Evolutionary conservation across 2,113 vertebrate genomes (phyloP), one percentile per base, ranked within the genome.

Genomic region (Toxotes jaculatrix): DNA sequence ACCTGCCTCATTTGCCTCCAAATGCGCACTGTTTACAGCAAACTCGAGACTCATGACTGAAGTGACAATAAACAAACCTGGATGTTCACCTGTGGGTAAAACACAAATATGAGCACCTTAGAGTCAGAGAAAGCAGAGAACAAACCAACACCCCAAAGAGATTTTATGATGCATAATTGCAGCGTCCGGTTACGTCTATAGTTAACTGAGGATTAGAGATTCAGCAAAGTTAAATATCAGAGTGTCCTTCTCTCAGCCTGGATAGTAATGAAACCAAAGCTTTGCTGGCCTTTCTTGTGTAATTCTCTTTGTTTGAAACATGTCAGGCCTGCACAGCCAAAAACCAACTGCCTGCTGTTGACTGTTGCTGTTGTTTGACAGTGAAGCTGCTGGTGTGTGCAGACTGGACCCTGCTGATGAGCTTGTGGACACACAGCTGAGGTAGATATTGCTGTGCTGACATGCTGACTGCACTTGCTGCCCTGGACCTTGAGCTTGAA

Each of bases 401-500:
- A 32, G 62, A 27, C 11, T 0, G 12, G 53, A 42, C 61, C 45
- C 42, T 17, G 74, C 74, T 77, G 77, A 62, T 63, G 76, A 74
- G 80, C 51, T 42, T 10, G 80, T 62, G 55, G 55, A 64, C 67
- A 23, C 69, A 31, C 68, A 45, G 38, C 59, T 16, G 31, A 67
- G 53, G 36, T 23, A 13, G 63, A 49, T 19, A 38, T 59, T 34
- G 75, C 65, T 23, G 60, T 74, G 70, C 59, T 60, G 80, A 62
- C 80, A 47, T n/a, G 73, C 81, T 57, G 77, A 56, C 67, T 84
- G 69, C 72, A 38, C 77, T 61, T 43, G 34, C 60, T 72, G 55
- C 71, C 19, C 34, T 74, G 68, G 74, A 91, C 88, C 81, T 90
- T 89, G 80, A 85, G 71, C 63, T 79, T 69, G 78, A 80, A 89